Evolutionary conservation across 1,140 invertebrate species (phyloP).

Genomic region (Listronotus bonariensis): DNA sequence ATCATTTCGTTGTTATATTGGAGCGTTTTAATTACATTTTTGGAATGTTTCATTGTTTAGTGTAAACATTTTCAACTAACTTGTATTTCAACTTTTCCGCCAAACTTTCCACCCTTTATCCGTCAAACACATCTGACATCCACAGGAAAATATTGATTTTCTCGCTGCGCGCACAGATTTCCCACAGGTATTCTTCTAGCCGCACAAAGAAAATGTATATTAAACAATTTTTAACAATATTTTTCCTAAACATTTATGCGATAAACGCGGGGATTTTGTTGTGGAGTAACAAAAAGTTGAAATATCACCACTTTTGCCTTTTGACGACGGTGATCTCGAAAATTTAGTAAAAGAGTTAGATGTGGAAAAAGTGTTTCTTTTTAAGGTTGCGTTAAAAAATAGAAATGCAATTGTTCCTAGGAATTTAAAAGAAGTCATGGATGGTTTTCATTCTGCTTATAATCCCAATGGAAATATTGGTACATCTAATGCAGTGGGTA

Average conservation of each 20-base stretch:
- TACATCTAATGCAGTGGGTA: conserved; percentile 42
- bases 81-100: too few relatives aligned
- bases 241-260: conserved; percentile 34
- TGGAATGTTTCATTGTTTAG: too few relatives aligned
- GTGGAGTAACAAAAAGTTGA: conserved; percentile 47
- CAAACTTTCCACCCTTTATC: too few relatives aligned
- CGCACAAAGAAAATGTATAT: conserved; percentile 23
- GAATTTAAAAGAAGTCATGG: conserved; percentile 37
- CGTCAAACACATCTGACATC: too few relatives aligned
- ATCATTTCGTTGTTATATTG: too few relatives aligned
- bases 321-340: conserved; percentile 43
- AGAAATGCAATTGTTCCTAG: conserved; percentile 24
- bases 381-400: conserved; percentile 32
- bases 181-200: neutral
- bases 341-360: conserved; percentile 39
- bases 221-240: conserved; percentile 12
- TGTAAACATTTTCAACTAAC: too few relatives aligned
- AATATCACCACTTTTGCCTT: conserved; percentile 44
- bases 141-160: too few relatives aligned
- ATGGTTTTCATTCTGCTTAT: conserved; percentile 39
- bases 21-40: too few relatives aligned
- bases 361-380: conserved; percentile 38
- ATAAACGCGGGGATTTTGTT: conserved; percentile 39
- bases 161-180: neutral
- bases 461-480: conserved; percentile 45